phyloP scores from a whole-genome alignment of 2,113 vertebrate species.

The Jaculus jaculus region DNA sequence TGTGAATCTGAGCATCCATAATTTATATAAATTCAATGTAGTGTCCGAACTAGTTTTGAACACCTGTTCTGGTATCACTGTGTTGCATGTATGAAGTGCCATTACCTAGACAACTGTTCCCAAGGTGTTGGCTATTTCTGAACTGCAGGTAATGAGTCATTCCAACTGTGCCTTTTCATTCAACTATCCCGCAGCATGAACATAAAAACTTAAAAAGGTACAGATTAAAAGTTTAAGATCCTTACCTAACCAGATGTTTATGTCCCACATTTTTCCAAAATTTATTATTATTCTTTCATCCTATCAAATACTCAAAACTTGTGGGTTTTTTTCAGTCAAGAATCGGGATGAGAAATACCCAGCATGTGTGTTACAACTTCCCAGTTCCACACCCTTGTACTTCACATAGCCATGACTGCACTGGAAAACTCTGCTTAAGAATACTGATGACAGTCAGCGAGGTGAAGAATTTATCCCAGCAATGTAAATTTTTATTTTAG shows the following conservation, averaged over 20 bases:
- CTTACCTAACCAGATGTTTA: background rate
- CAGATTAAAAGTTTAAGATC: background rate
- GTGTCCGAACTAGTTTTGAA: conserved; percentile 11
- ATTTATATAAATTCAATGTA: background rate
- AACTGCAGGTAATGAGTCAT: background rate
- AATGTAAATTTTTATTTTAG: background rate
- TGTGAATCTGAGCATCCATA: conserved; percentile 14
- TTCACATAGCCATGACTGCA: background rate
- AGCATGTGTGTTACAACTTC: background rate
- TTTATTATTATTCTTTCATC: conserved; percentile 8
- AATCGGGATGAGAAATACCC: background rate
- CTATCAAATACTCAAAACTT: conserved; percentile 20
- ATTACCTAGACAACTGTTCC: background rate
- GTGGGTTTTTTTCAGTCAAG: conserved; percentile 16
- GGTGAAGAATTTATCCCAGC: background rate
- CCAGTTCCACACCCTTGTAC: background rate
- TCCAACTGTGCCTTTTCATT: background rate
- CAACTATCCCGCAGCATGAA: background rate
- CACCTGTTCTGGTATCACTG: background rate
- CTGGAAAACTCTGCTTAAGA: background rate
- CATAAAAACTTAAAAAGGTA: background rate
- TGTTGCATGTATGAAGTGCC: background rate
- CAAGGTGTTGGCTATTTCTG: background rate
- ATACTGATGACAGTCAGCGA: background rate
- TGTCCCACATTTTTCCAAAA: background rate